phyloP scores from a whole-genome alignment of 2,113 vertebrate species.

The Aythya baeri region DNA sequence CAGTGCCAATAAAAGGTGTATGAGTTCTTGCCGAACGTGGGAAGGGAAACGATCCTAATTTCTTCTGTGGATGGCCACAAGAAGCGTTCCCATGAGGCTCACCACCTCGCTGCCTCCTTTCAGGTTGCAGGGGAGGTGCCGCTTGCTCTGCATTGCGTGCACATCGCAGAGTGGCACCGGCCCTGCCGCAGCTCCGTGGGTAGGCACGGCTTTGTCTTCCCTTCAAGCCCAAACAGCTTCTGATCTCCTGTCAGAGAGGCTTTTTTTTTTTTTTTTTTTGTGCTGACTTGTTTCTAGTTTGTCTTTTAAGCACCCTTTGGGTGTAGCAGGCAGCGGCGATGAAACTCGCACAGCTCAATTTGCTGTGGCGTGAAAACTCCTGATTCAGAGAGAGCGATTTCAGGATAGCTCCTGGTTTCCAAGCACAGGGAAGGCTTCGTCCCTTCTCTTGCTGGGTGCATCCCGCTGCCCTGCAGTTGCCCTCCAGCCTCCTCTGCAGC shows the following conservation, averaged over 20 bases:
- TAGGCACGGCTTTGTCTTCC: accelerated
- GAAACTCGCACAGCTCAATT: accelerated
- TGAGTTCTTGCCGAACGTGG: accelerated
- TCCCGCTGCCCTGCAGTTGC: not conserved
- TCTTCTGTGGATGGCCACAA: accelerated
- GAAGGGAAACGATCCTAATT: not conserved
- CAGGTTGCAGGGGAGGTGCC: not conserved
- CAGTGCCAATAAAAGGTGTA: accelerated
- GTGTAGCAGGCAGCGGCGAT: not conserved
- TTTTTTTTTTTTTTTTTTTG: not conserved
- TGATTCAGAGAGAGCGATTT: not conserved
- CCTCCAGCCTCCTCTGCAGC: not conserved
- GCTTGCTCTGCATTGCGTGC: too few relatives aligned
- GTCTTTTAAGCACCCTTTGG: not conserved
- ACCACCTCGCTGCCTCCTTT: not conserved
- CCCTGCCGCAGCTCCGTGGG: accelerated
- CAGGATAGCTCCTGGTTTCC: not conserved
- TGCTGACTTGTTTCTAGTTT: not conserved
- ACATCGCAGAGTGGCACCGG: too few relatives aligned
- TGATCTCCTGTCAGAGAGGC: not conserved
- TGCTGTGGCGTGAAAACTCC: not conserved
- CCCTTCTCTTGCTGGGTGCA: not conserved
- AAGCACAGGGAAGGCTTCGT: accelerated
- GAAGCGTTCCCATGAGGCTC: not conserved
- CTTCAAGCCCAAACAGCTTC: not conserved